These are phyloP conservation scores for Ptychodera flava DNA, from an alignment of 35 echinoderm and acorn worm species.

Conservation along the genomic window DNA sequence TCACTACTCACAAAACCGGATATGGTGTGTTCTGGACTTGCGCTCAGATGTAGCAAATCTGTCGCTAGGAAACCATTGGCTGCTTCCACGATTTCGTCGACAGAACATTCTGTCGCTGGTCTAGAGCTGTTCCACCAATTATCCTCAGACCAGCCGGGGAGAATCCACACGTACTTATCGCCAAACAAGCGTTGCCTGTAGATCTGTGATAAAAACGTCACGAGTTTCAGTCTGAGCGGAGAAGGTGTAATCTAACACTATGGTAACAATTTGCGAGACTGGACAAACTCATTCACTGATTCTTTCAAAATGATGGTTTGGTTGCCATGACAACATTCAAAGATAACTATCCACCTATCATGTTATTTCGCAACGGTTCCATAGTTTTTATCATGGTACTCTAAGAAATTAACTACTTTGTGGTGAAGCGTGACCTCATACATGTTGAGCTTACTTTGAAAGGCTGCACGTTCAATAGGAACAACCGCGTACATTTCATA, in stretches of 20 bases:
- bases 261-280: too few relatives aligned
- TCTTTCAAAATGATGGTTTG: too few relatives aligned
- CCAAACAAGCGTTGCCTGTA: neutral
- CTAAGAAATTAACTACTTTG: neutral
- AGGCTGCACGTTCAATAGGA: neutral
- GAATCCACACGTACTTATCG: neutral
- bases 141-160: neutral
- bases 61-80: neutral
- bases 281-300: too few relatives aligned
- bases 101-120: neutral
- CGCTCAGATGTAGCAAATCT: neutral
- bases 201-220: neutral
- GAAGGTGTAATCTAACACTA: too few relatives aligned
- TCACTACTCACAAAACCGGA: neutral
- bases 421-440: neutral
- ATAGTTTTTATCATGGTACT: neutral
- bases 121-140: neutral
- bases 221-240: too few relatives aligned
- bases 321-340: neutral
- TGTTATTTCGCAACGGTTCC: neutral
- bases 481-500: neutral
- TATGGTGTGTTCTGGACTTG: neutral
- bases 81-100: neutral
- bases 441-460: neutral
- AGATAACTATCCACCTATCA: neutral